Evolutionary conservation across 1,140 invertebrate genomes (phyloP), one percentile per base, ranked within the genome.

Genomic region (Triops cancriformis): DNA sequence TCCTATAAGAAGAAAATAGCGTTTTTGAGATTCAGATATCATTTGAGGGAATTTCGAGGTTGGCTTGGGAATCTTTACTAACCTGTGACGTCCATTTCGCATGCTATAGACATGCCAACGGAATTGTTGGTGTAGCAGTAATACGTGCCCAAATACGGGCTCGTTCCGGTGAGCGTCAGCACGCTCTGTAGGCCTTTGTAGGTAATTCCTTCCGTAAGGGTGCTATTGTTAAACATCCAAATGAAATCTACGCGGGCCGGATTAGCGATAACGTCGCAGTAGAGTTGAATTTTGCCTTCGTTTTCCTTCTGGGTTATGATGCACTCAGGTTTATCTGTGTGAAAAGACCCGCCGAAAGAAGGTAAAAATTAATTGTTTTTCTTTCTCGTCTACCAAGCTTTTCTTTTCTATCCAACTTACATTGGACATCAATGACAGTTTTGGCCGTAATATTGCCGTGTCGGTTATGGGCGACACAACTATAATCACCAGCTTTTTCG

Each of bases 111-210:
- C 31, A 86, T 83, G 37, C 94, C 94, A 14, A 95, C 90, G 1
- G 89, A 87, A 85, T 97, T 96, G 83, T 93, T 93, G 6, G 92
- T 93, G 77, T 89, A 88, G 84, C 94, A 97, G 75, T 91, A 87
- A 84, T 95, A 96, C 11, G 91, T 94, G 64, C 94, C 89, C 81
- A 90, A 90, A 74, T 89, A 88, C 73, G 90, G 89, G 23, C 90
- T 86, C 31, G 87, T 86, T 12, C 88, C 86, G 81, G 91, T 89
- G n/a, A 93, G 83, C 2, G 86, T 87, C 10, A 93, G 85, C 82
- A 87, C 89, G 83, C 91, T 92, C 80, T 88, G 88, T 3, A 87
- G 83, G 10, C 88, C 88, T 72, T 83, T 82, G 79, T 87, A 86
- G 78, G 84, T 83, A 27, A 89, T 85, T 78, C 90, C 89, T 27